Evolutionary conservation across 2,888 invertebrate genomes (phyloP).

Genomic region (Apotomis capreana): DNA sequence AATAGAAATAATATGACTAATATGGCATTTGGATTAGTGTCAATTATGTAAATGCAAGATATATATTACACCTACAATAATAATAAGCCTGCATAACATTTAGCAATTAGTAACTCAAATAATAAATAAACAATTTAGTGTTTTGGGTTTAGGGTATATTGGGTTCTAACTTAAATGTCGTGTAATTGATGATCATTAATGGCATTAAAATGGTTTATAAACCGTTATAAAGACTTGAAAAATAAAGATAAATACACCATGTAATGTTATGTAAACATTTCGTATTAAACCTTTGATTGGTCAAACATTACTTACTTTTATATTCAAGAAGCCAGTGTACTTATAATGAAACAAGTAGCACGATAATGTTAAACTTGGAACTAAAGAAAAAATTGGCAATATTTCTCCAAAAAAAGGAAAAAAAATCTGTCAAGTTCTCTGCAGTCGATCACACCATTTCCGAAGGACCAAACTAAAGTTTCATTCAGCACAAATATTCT

Average conservation of each 20-base stretch:
- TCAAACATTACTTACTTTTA: constrained; percentile 15
- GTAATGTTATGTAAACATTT: constrained; percentile 39
- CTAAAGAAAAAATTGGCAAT: constrained; percentile 2
- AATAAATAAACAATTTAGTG: no score
- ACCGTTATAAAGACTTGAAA: neutral
- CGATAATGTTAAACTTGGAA: neutral
- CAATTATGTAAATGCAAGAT: no score
- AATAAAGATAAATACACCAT: neutral
- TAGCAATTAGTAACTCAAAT: no score
- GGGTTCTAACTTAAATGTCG: no score
- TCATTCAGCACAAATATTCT: constrained; percentile 2
- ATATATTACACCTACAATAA: no score
- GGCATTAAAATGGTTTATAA: neutral
- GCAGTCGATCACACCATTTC: constrained; percentile 11
- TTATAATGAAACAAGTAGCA: neutral
- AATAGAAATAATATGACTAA: no score
- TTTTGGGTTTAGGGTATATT: no score
- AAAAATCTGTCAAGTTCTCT: constrained; percentile 23
- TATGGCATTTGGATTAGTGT: no score
- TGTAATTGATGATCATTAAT: neutral
- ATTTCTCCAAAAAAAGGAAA: constrained; percentile 17
- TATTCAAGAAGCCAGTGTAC: neutral
- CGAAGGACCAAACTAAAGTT: neutral
- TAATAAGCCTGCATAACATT: no score
- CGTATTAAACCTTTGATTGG: constrained; percentile 2